These are phyloP conservation scores for Podarcis muralis DNA, from an alignment of 2,113 vertebrate genomes.

Conservation along the genomic window DNA sequence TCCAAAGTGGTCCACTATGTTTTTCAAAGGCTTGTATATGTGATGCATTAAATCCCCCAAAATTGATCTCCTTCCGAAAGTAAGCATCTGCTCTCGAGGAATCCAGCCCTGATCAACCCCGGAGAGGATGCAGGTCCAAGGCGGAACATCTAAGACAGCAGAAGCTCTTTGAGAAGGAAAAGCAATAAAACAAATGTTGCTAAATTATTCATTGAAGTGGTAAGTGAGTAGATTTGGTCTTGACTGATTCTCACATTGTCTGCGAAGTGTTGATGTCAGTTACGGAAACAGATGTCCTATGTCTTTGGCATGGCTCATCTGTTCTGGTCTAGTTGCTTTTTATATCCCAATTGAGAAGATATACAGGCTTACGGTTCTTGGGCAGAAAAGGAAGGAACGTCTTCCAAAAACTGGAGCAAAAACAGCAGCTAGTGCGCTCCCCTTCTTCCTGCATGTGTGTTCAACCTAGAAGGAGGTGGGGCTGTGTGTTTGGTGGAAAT, in stretches of 20 bases:
- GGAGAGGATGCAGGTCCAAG: background rate
- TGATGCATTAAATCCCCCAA: background rate
- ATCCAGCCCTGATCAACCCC: background rate
- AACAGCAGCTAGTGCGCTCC: background rate
- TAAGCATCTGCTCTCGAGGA: conserved; percentile 20
- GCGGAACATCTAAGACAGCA: background rate
- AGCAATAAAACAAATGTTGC: background rate
- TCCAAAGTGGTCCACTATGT: background rate
- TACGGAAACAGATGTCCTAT: background rate
- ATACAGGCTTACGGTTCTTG: background rate
- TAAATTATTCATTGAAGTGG: conserved; percentile 7
- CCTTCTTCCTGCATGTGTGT: background rate
- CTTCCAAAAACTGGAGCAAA: background rate
- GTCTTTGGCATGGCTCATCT: background rate
- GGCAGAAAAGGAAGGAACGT: background rate
- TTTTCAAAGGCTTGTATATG: background rate
- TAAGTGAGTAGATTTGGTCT: background rate
- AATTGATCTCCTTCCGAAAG: too few relatives aligned
- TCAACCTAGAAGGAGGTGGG: background rate
- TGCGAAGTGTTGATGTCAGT: background rate
- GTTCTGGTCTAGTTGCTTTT: background rate
- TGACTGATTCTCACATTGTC: background rate
- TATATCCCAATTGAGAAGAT: background rate
- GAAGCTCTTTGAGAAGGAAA: background rate
- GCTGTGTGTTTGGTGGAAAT: too few relatives aligned